phyloP scores from a whole-genome alignment of 30 jellyfish, hydroid and myxozoan genomes.

The Hydractinia symbiolongicarpus region DNA sequence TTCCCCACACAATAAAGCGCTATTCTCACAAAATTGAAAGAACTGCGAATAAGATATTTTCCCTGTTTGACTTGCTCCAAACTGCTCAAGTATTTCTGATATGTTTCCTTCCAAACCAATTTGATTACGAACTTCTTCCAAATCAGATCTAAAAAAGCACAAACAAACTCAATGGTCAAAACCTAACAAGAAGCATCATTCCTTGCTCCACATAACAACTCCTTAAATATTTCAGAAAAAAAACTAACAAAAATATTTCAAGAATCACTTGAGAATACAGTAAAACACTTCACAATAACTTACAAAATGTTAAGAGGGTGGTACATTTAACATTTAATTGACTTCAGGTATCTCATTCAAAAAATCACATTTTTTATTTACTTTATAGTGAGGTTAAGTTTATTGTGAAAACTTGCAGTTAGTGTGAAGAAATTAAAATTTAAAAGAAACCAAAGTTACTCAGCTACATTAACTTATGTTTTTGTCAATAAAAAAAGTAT shows the following conservation, averaged over 20 bases:
- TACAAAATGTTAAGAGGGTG: no score
- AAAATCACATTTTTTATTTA: no score
- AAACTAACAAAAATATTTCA: background rate
- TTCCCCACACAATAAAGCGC: slow-evolving; percentile 48
- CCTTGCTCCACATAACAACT: background rate
- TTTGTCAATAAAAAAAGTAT: no score
- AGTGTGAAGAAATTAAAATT: no score
- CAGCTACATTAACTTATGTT: no score
- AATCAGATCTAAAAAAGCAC: slow-evolving; percentile 53
- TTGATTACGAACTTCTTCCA: slow-evolving; percentile 90
- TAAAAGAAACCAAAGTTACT: no score
- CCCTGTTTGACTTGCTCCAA: slow-evolving; percentile 82
- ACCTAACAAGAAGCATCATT: background rate
- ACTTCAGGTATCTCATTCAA: no score
- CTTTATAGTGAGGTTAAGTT: no score
- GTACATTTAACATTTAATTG: no score
- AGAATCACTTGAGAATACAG: background rate
- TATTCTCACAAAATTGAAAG: slow-evolving; percentile 44
- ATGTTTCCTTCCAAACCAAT: slow-evolving; percentile 86
- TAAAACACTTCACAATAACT: background rate
- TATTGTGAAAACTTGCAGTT: no score
- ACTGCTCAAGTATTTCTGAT: slow-evolving; percentile 73
- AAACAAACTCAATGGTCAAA: background rate
- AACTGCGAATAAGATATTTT: slow-evolving; percentile 68
- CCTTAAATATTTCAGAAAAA: background rate